These are phyloP conservation scores for Apogon hyalosoma DNA, from an alignment of 2,797 vertebrate genomes.

Conservation along the genomic window DNA sequence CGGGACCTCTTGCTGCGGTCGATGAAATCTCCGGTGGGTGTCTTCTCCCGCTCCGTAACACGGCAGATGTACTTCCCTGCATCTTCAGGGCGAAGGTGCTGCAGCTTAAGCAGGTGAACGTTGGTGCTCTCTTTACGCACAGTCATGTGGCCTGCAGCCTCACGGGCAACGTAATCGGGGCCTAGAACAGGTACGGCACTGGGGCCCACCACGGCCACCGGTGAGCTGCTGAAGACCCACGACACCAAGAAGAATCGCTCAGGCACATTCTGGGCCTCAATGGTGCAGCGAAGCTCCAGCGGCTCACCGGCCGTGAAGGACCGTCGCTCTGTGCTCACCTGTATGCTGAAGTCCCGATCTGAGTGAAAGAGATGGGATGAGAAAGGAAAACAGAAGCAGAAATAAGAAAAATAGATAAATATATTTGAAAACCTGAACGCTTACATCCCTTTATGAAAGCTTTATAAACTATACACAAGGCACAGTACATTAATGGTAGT, in stretches of 20 bases:
- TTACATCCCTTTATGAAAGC: too few species aligned
- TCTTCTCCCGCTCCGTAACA: slow-evolving; percentile 94
- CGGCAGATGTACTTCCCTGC: slow-evolving; percentile 97
- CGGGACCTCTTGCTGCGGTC: slow-evolving; percentile 96
- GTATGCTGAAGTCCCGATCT: slow-evolving; percentile 97
- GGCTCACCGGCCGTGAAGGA: slow-evolving; percentile 93
- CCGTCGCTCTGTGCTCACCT: slow-evolving; percentile 94
- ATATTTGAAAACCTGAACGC: neutral
- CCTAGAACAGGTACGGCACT: slow-evolving; percentile 93
- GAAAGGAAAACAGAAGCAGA: slow-evolving; percentile 3
- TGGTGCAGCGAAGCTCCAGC: slow-evolving; percentile 93
- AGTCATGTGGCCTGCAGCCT: slow-evolving; percentile 91
- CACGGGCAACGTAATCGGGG: slow-evolving; percentile 89
- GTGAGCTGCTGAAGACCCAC: slow-evolving; percentile 98
- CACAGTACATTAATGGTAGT: too few species aligned
- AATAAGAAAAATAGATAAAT: neutral
- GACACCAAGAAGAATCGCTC: slow-evolving; percentile 97
- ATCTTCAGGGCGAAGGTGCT: slow-evolving; percentile 90
- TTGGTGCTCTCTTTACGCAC: slow-evolving; percentile 91
- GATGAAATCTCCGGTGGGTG: slow-evolving; percentile 93
- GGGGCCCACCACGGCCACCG: slow-evolving; percentile 94
- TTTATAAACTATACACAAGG: too few species aligned
- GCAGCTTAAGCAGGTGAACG: slow-evolving; percentile 92
- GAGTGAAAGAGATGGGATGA: slow-evolving; percentile 5
- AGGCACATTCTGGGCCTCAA: slow-evolving; percentile 93